Percentiles rank a stretch among this genome's conserved stretches.
These are phyloP conservation scores for Leucophenga varia DNA, from an alignment of 1,140 invertebrate species.

Conservation along the genomic window DNA sequence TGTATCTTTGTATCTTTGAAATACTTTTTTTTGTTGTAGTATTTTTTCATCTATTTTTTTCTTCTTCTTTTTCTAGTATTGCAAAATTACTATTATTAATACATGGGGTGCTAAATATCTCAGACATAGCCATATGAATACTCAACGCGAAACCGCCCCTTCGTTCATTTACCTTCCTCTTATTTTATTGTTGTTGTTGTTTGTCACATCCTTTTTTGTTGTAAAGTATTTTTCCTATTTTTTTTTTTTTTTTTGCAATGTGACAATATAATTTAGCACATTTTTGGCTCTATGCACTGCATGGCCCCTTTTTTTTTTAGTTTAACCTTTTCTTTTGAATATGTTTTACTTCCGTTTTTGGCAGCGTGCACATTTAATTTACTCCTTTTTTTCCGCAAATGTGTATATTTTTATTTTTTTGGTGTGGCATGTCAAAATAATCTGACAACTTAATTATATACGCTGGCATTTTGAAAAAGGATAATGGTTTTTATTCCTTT, in stretches of 20 bases:
- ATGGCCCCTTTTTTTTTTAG: no score
- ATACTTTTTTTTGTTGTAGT: no score
- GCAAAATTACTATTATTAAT: slow-evolving; percentile 51
- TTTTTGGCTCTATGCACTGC: no score
- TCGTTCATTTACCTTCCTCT: slow-evolving; percentile 6
- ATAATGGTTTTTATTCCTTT: not conserved
- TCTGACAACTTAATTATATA: slow-evolving; percentile 55
- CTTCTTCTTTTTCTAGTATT: no score
- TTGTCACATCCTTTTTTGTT: slow-evolving; percentile 7
- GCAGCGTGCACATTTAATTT: slow-evolving; percentile 4
- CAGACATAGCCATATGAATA: no score
- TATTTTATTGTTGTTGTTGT: no score
- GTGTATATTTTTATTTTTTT: no score
- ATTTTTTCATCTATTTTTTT: no score
- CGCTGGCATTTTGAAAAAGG: slow-evolving; percentile 36
- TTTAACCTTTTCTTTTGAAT: no score
- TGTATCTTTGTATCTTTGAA: no score
- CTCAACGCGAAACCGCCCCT: slow-evolving; percentile 17
- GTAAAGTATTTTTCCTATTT: no score
- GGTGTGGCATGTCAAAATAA: slow-evolving; percentile 51
- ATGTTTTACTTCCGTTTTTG: slow-evolving; percentile 8
- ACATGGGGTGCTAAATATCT: slow-evolving; percentile 43
- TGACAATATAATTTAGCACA: slow-evolving; percentile 38
- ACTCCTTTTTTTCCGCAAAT: slow-evolving; percentile 21
- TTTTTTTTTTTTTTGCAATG: no score